Evolutionary conservation across 2,888 invertebrate genomes (phyloP), one percentile per base, ranked within the genome.

Genomic region (Pheosia gnoma): DNA sequence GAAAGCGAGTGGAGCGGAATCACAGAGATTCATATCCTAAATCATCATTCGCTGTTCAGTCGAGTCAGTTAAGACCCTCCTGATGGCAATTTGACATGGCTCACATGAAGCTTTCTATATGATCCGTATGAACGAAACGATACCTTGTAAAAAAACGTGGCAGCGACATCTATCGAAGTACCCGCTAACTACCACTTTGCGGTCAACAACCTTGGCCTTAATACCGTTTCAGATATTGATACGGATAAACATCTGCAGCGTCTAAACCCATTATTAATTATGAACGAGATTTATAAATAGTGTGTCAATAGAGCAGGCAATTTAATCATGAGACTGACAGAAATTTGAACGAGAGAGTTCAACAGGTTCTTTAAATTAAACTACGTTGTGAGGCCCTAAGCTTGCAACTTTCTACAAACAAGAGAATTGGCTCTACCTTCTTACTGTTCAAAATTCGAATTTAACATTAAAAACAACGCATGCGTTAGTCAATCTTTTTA

Each of bases 1-100:
- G 67, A 74, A 77, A 82, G 86, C 69, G 90, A 89, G 89, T 74
- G 87, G 82, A 78, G 69, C 72, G 70, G 75, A 90, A 89, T 90
- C 89, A 90, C 78, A 67, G 65, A 77, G 76, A 82, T 80, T 88
- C 88, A 88, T 88, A 60, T 88, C 88, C 88, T 3, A 57, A n/a
- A 0, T 91, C 92, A 92, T 92, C 92, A 93, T 74, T 81, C 92
- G 88, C 93, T 91, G 92, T 92, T 92, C 91, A 92, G 91, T 93
- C 91, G 91, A 93, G 92, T 92, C 92, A 92, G 92, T 91, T 92
- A 91, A 90, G 91, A 92, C 91, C 91, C 81, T 75, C 25, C 87
- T 87, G 88, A 88, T 87, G 89, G 87, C 89, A 83, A 74, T 5
- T 13, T 25, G n/a, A n/a, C 45, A 57, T 4, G 13, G 10, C 36